Percentiles rank a stretch among this genome's conserved stretches.
phyloP scores from a whole-genome alignment of 1,140 invertebrate species.

The Bactericera cockerelli region DNA sequence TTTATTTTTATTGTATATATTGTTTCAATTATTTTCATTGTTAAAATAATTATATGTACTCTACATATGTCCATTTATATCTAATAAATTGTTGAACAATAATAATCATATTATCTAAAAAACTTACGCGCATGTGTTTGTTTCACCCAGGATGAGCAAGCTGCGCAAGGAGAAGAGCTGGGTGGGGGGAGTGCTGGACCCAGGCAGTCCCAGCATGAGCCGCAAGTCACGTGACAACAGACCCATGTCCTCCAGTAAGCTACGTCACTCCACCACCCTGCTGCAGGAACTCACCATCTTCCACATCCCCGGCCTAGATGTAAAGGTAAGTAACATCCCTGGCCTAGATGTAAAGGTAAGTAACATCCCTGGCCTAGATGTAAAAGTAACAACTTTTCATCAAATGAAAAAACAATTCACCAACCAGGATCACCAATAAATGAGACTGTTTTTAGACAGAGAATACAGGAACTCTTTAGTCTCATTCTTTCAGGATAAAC shows the following conservation, averaged over 20 bases:
- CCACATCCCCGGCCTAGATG: slow-evolving; percentile 84
- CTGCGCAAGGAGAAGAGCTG: slow-evolving; percentile 55
- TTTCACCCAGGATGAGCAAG: slow-evolving; percentile 33
- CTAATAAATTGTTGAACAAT: too few species aligned
- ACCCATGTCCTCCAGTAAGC: slow-evolving; percentile 31
- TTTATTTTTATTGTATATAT: too few species aligned
- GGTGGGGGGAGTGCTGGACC: slow-evolving; percentile 48
- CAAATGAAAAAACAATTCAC: too few species aligned
- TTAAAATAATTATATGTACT: too few species aligned
- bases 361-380: slow-evolving; percentile 24
- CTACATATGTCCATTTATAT: too few species aligned
- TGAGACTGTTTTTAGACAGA: too few species aligned
- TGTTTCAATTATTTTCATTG: too few species aligned
- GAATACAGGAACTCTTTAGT: too few species aligned
- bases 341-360: not conserved
- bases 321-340: slow-evolving; percentile 49
- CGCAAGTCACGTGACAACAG: slow-evolving; percentile 33
- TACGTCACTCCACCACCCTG: slow-evolving; percentile 34
- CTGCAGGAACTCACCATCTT: slow-evolving; percentile 77
- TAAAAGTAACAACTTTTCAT: slow-evolving; percentile 28
- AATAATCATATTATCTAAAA: too few species aligned
- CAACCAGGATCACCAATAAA: slow-evolving; percentile 14
- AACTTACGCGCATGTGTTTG: too few species aligned
- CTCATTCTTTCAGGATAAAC: too few species aligned
- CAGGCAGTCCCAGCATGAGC: slow-evolving; percentile 34